Conservation (phyloP, 2,797 vertebrate genomes). For the Pangasius djambal region DNA sequence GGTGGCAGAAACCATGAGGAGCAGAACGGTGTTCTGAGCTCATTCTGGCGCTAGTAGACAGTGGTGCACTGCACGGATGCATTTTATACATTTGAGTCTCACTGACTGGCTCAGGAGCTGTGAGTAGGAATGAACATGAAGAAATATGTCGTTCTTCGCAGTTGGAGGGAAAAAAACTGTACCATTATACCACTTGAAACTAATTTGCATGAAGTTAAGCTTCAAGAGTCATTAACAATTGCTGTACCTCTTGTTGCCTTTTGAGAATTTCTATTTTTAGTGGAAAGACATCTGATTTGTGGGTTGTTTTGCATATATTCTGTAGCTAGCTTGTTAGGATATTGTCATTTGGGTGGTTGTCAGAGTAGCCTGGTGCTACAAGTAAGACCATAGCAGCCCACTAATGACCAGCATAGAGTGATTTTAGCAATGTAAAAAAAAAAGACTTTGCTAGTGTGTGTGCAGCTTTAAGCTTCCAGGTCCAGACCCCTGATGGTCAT, state of each 20-base stretch:
- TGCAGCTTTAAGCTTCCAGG: not conserved
- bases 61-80: not conserved
- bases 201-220: slow-evolving; percentile 6
- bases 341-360: not conserved
- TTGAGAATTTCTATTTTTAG: slow-evolving; percentile 1
- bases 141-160: not conserved
- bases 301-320: not conserved
- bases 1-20: not conserved
- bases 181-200: not conserved
- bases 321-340: not conserved
- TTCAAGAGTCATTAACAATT: not conserved
- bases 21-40: not conserved
- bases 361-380: not conserved
- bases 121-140: not conserved
- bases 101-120: not conserved
- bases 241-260: not conserved
- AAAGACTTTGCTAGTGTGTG: not conserved
- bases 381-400: not conserved
- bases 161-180: not conserved
- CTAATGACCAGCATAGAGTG: not conserved
- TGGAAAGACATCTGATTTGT: not conserved
- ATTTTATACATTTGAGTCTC: not conserved
- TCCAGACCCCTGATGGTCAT: not conserved
- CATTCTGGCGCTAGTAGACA: not conserved
- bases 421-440: not conserved